phyloP scores from a whole-genome alignment of 1,140 invertebrate species.

The Scylla paramamosain region DNA sequence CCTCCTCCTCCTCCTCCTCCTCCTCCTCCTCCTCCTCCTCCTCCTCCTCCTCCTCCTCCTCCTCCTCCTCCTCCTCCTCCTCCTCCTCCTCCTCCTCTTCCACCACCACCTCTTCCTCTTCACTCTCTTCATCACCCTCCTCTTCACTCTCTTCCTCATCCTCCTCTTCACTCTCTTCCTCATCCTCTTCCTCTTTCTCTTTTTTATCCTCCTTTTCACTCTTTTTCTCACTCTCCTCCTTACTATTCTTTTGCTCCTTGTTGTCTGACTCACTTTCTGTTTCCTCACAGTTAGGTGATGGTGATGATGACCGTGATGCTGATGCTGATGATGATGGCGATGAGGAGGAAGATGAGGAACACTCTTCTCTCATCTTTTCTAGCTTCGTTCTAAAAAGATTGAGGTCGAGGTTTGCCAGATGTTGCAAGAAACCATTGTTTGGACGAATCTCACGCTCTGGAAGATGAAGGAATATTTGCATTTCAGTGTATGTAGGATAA shows the following conservation, averaged over 20 bases:
- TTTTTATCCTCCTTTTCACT: background rate
- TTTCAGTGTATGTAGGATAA: background rate
- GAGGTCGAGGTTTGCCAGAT: conserved; percentile 86
- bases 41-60: too few relatives aligned
- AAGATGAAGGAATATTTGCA: background rate
- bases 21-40: too few relatives aligned
- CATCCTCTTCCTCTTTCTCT: background rate
- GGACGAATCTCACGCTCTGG: conserved; percentile 83
- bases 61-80: too few relatives aligned
- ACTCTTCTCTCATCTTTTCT: conserved; percentile 59
- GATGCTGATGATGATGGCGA: background rate
- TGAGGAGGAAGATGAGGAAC: conserved; percentile 68
- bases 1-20: background rate
- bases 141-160: too few relatives aligned
- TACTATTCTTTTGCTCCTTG: background rate
- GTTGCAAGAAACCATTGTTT: conserved; percentile 89
- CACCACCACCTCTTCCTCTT: too few relatives aligned
- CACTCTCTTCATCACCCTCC: too few relatives aligned
- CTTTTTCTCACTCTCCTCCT: background rate
- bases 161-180: background rate
- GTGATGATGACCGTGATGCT: background rate
- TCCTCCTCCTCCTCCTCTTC: too few relatives aligned
- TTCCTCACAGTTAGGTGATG: background rate
- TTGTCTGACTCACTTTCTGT: conserved; percentile 28
- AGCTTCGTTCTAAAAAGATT: conserved; percentile 76